Base-by-base conservation (phyloP, 2,797 vertebrate genomes). In the Chlorospingus semifuscus region DNA sequence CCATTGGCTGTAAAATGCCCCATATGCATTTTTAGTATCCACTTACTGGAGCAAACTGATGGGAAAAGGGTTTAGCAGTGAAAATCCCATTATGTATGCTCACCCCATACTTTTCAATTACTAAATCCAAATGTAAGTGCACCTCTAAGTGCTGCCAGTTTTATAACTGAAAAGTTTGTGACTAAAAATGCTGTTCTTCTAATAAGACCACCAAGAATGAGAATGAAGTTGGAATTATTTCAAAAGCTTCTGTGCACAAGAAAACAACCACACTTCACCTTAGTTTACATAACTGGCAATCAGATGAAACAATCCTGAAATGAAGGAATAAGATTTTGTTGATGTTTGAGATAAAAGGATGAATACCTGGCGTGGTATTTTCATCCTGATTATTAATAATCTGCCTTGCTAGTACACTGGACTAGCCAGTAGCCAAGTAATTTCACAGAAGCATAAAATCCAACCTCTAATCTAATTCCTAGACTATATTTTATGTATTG, bases 61-160 rank as follows among this genome's bases (percentile, higher is more conserved):
- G 52, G 37, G 41, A 79, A 94, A 80, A 80, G 29, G 22, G 8
- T 56, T 95, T 87, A 84, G 26, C 39, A 41, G 8, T 70, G 68
- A 66, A 89, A 95, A 95, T 96, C 82, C 44, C 6, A 2, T 95
- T 89, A 85, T 44, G 4, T 56, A 14, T 87, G 60, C 75, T 91
- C 37, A 94, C 22, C 27, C 21, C 56, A 70, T 42, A 77, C 49
- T 87, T 90, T 92, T 63, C 44, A 72, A 2, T 72, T 47, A 34
- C 29, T 66, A 87, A 90, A 84, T 92, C 64, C 26, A 23, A 71
- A 56, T 63, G 16, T 82, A 89, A 92, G 78, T 89, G 36, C 29
- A 56, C 21, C 32, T 74, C 21, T 56, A 64, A 82, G 37, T 52
- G 44, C 17, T 75, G 27, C 19, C 1, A 10, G 32, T 59, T 93